Evolutionary conservation across 2,888 invertebrate genomes (phyloP).

Genomic region (Mimas tiliae): DNA sequence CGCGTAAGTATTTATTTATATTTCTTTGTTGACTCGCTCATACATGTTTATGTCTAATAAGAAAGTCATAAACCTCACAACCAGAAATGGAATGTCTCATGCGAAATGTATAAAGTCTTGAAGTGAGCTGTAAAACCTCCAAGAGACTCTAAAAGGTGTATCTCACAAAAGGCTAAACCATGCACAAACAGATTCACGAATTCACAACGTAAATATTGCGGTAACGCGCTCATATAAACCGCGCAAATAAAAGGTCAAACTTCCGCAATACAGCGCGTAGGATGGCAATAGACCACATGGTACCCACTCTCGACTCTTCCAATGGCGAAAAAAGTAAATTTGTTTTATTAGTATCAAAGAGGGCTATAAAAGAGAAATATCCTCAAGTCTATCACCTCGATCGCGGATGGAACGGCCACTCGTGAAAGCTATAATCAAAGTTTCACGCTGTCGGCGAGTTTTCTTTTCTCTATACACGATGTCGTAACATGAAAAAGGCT

Average conservation of each 20-base stretch:
- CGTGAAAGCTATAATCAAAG: conserved; percentile 83
- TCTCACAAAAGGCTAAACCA: conserved; percentile 51
- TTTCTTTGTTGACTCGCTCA: conserved; percentile 50
- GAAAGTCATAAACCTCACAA: conserved; percentile 63
- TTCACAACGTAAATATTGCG: conserved; percentile 51
- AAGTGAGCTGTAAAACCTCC: conserved; percentile 63
- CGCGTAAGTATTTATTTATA: conserved; percentile 48
- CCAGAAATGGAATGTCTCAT: conserved; percentile 61
- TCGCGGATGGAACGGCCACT: conserved; percentile 75
- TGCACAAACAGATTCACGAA: conserved; percentile 56
- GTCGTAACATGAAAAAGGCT: conserved; percentile 82
- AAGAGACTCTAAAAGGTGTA: conserved; percentile 55
- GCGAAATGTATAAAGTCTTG: conserved; percentile 63
- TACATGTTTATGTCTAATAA: conserved; percentile 64
- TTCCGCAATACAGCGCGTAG: conserved; percentile 58
- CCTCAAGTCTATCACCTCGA: conserved; percentile 77
- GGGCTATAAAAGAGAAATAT: conserved; percentile 81
- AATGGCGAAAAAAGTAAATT: conserved; percentile 74
- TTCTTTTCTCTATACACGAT: conserved; percentile 82
- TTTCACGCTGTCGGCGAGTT: conserved; percentile 80
- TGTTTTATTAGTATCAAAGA: conserved; percentile 82
- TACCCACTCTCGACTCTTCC: conserved; percentile 66
- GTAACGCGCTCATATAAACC: conserved; percentile 49
- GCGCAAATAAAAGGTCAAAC: conserved; percentile 68
- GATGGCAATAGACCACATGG: conserved; percentile 72